These are phyloP conservation scores for Heterodera carotae DNA, from an alignment of 1,140 invertebrate genomes.

Conservation along the genomic window DNA sequence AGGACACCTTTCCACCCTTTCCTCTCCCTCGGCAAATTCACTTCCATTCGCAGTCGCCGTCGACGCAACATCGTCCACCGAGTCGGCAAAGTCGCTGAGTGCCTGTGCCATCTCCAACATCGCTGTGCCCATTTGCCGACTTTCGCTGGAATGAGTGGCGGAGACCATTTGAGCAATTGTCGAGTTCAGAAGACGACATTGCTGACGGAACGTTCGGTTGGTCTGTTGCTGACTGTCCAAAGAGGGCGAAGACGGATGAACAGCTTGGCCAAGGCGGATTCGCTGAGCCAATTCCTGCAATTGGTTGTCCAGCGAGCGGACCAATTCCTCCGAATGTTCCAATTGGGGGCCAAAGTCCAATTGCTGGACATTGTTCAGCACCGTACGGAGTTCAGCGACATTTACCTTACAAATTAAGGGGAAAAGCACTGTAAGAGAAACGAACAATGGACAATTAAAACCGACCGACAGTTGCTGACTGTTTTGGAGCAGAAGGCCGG, in stretches of 20 bases:
- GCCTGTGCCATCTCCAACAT: conserved; percentile 79
- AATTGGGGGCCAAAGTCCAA: conserved; percentile 82
- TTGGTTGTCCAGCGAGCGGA: conserved; percentile 79
- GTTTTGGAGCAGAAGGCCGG: conserved; percentile 75
- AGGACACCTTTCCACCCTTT: conserved; percentile 1
- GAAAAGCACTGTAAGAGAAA: neutral
- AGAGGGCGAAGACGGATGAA: conserved; percentile 78
- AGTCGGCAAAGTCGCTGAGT: conserved; percentile 74
- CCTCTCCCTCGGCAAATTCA: neutral
- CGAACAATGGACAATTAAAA: no score
- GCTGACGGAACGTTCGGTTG: conserved; percentile 70
- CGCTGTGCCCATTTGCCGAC: conserved; percentile 79
- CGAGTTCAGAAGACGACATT: conserved; percentile 73
- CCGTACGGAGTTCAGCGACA: conserved; percentile 77
- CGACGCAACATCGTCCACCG: conserved; percentile 75
- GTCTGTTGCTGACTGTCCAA: conserved; percentile 73
- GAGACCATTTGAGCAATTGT: conserved; percentile 80
- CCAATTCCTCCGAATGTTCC: conserved; percentile 69
- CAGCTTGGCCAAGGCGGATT: conserved; percentile 74
- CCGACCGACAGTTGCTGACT: conserved; percentile 76
- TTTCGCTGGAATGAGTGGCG: conserved; percentile 79
- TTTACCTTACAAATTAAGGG: conserved; percentile 17
- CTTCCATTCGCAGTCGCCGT: conserved; percentile 40
- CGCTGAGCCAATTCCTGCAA: conserved; percentile 69
- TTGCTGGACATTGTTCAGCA: conserved; percentile 80